A percentile compares a stretch with the other conserved stretches of the same genome.
phyloP scores from a whole-genome alignment of 2,888 invertebrate species.

The Luperina nickerlii region DNA sequence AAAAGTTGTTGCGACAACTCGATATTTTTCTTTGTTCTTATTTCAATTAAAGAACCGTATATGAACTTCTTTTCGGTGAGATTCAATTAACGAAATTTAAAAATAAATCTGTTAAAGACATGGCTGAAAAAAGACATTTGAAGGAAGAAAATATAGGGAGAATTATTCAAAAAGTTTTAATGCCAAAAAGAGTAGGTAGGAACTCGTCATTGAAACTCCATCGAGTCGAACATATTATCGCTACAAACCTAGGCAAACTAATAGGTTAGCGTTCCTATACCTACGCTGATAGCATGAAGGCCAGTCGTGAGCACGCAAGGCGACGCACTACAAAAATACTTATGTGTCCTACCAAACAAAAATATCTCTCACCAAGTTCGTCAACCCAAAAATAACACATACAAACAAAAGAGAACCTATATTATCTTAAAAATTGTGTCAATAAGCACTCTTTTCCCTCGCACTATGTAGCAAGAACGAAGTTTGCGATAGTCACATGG shows the following conservation, averaged over 20 bases:
- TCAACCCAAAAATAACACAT: slow-evolving; percentile 79
- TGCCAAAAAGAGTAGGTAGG: slow-evolving; percentile 15
- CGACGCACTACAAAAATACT: slow-evolving; percentile 73
- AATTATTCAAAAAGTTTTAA: background rate
- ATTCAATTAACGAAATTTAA: slow-evolving; percentile 5
- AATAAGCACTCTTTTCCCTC: slow-evolving; percentile 71
- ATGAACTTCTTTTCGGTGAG: background rate
- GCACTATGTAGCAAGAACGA: slow-evolving; percentile 63
- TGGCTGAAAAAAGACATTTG: slow-evolving; percentile 4
- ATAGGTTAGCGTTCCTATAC: slow-evolving; percentile 65
- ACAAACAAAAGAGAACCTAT: slow-evolving; percentile 73
- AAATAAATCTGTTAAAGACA: background rate
- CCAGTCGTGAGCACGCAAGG: slow-evolving; percentile 74
- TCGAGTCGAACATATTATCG: slow-evolving; percentile 65
- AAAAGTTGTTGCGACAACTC: slow-evolving; percentile 48
- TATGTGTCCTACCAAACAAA: slow-evolving; percentile 75
- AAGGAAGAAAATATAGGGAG: background rate
- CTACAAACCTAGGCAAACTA: slow-evolving; percentile 68
- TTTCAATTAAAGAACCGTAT: slow-evolving; percentile 39
- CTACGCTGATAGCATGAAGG: slow-evolving; percentile 78
- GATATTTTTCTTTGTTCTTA: slow-evolving; percentile 57
- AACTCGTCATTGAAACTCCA: slow-evolving; percentile 58
- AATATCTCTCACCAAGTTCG: slow-evolving; percentile 81
- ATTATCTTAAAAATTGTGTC: slow-evolving; percentile 57
- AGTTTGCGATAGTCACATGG: slow-evolving; percentile 76